A percentile compares a stretch with the other conserved stretches of the same genome.
phyloP scores from a whole-genome alignment of 2,797 vertebrate species.

The Chelidonichthys spinosus region DNA sequence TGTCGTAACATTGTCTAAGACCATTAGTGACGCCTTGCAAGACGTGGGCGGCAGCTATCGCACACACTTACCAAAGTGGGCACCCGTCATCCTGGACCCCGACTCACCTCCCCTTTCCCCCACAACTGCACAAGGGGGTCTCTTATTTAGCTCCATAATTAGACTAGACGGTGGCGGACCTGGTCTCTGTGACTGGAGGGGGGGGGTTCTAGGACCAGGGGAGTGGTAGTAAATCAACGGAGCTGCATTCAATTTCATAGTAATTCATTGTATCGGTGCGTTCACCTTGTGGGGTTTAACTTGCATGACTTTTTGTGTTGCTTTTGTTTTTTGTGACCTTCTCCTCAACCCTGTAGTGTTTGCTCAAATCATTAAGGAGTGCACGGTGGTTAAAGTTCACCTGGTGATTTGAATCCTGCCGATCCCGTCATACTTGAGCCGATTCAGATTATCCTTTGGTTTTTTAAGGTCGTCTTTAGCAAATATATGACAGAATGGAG shows the following conservation, averaged over 20 bases:
- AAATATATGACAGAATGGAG: slow-evolving; percentile 32
- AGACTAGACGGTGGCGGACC: slow-evolving; percentile 87
- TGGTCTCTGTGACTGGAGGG: slow-evolving; percentile 46
- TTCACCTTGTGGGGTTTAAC: slow-evolving; percentile 1
- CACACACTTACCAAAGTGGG: slow-evolving; percentile 69
- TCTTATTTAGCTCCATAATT: slow-evolving; percentile 93
- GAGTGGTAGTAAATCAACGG: slow-evolving; percentile 28
- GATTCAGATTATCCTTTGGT: slow-evolving; percentile 17
- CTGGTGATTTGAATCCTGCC: slow-evolving; percentile 67
- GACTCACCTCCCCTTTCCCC: slow-evolving; percentile 56
- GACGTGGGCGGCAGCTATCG: slow-evolving; percentile 71
- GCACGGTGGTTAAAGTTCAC: slow-evolving; percentile 78
- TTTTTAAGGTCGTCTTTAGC: slow-evolving; percentile 23
- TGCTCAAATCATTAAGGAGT: slow-evolving; percentile 77
- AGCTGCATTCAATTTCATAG: neutral
- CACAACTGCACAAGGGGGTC: slow-evolving; percentile 82
- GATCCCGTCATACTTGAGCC: slow-evolving; percentile 23
- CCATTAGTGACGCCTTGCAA: slow-evolving; percentile 90
- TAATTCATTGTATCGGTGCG: neutral
- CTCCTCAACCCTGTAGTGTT: slow-evolving; percentile 68
- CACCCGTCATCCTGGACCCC: slow-evolving; percentile 63
- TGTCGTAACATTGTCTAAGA: slow-evolving; percentile 67
- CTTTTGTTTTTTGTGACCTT: slow-evolving; percentile 44
- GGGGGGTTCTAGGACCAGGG: slow-evolving; percentile 55
- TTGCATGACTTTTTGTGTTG: slow-evolving; percentile 31